Evolutionary conservation across 1,140 invertebrate species (phyloP), one percentile per base, ranked within the genome.

Genomic region (Protaetia brevitarsis): DNA sequence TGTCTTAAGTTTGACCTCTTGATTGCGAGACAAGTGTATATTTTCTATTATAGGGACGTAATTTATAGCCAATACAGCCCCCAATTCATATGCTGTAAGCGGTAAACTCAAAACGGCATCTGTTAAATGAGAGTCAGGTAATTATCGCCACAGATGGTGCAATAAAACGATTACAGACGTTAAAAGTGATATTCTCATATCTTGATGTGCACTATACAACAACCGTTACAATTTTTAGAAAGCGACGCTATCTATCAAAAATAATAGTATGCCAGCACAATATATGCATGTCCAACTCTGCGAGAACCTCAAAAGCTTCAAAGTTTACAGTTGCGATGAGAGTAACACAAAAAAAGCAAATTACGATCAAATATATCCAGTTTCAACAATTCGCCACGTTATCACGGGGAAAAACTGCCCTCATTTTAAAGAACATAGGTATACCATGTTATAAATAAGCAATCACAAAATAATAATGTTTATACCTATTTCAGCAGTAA

Each of bases 351-450:
- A 51, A 5, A 51, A 23, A 51, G 5, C 41, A 2, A 51, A 51
- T 23, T 23, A 51, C 26, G 41, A 51, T 19, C 13, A 7, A 16
- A 51, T 51, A 19, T 11, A 51, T 51, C 41, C 41, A 16, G 34
- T 70, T 30, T 64, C 62, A 0, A 70, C 71, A 34, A 72, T 77
- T 31, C 74, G 71, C 27, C 72, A 77, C 56, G 29, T 77, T 2
- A 69, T 73, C 34, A 68, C 69, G 27, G 75, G 75, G 51, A 73
- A 70, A 68, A 69, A 67, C 8, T 72, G 71, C 36, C 71, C 71
- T 27, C 69, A 72, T 29, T 59, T 68, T 27, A 64, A 60, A 41
- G 68, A 72, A 30, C 65, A 68, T 56, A 68, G 29, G 71, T 72
- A 65, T 57, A 56, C 45, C 11, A 56, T 26, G 11, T 27, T 8